phyloP scores from a whole-genome alignment of 2,888 invertebrate genomes.

The Tridacna gigas region DNA sequence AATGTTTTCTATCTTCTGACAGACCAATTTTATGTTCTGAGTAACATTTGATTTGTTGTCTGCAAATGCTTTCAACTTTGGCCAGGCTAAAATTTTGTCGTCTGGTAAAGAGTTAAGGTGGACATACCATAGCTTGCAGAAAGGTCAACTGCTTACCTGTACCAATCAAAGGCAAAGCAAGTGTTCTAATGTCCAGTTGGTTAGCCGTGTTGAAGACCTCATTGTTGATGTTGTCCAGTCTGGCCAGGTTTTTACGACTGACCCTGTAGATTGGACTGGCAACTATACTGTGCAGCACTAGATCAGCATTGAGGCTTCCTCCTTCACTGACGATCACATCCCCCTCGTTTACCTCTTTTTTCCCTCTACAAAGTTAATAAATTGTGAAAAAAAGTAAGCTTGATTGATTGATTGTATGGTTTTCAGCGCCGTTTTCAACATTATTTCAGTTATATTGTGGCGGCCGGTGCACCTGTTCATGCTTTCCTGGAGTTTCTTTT shows the following conservation, averaged over 20 bases:
- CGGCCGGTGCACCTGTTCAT: too few species aligned
- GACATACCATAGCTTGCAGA: too few species aligned
- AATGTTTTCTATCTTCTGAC: background rate
- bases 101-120: too few species aligned
- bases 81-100: too few species aligned
- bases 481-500: too few species aligned
- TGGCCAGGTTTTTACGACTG: conserved; percentile 46
- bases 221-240: conserved; percentile 57
- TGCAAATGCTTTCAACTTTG: too few species aligned
- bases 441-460: too few species aligned
- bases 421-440: too few species aligned
- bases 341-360: conserved; percentile 46
- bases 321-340: conserved; percentile 57
- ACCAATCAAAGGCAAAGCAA: conserved; percentile 61
- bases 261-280: conserved; percentile 44
- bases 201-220: conserved; percentile 52
- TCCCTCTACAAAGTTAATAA: conserved; percentile 2
- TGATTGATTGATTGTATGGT: too few species aligned
- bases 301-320: conserved; percentile 41
- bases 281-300: conserved; percentile 55
- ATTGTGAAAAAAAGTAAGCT: too few species aligned
- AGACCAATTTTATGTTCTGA: too few species aligned
- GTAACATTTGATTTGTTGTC: too few species aligned
- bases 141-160: conserved; percentile 41
- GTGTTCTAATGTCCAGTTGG: conserved; percentile 36